phyloP scores from a whole-genome alignment of 2,888 invertebrate species.

The Pilophorus perplexus region DNA sequence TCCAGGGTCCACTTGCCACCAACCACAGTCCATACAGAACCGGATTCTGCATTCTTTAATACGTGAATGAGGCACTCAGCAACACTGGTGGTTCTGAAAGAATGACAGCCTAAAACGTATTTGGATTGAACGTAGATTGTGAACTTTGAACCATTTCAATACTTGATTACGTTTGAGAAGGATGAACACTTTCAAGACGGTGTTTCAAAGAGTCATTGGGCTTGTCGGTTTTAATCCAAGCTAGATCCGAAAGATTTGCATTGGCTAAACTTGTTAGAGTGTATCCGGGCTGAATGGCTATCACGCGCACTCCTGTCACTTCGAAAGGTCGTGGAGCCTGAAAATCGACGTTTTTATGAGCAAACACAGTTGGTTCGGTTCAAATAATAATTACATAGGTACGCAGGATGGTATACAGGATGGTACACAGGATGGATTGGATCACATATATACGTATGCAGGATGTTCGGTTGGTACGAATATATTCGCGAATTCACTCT shows the following conservation, averaged over 20 bases:
- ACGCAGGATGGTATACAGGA: too few species aligned
- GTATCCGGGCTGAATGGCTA: conserved; percentile 13
- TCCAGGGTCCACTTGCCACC: conserved; percentile 15
- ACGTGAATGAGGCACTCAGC: conserved; percentile 18
- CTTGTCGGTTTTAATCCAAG: not conserved
- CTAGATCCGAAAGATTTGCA: not conserved
- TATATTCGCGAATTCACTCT: not conserved
- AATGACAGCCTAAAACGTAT: too few species aligned
- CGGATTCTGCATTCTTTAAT: not conserved
- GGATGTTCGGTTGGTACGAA: not conserved
- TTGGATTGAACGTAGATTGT: too few species aligned
- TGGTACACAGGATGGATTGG: too few species aligned
- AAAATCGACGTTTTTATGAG: too few species aligned
- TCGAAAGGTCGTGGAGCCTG: conserved; percentile 6
- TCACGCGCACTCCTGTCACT: conserved; percentile 15
- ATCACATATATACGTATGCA: too few species aligned
- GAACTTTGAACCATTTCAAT: too few species aligned
- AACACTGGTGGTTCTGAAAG: conserved; percentile 1
- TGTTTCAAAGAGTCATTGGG: not conserved
- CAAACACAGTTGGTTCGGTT: too few species aligned
- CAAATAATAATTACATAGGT: too few species aligned
- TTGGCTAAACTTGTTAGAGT: not conserved
- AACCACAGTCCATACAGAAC: conserved; percentile 12
- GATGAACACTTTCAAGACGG: not conserved
- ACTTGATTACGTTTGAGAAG: not conserved